Evolutionary conservation across 2,888 invertebrate species (phyloP), one percentile per base, ranked within the genome.

Genomic region (Frankliniella fusca): DNA sequence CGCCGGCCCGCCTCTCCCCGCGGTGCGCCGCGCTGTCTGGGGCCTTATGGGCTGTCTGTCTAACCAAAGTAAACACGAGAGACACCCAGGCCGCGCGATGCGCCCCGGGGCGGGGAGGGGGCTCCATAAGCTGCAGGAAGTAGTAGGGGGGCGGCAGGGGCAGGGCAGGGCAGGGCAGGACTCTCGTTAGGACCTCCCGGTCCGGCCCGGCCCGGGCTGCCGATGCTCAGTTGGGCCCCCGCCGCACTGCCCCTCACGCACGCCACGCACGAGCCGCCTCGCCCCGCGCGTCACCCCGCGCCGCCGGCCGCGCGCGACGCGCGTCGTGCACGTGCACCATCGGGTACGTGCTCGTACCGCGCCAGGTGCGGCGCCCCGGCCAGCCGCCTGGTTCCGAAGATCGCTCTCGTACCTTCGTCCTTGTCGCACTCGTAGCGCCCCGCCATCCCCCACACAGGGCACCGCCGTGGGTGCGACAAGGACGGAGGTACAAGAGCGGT

Each of bases 191-290:
- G 81, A 49, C 82, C 83, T 80, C 81, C 83, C 84, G 85, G 85
- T 85, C 86, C 85, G 85, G 70, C 70, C 12, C 70, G 23, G 11
- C 27, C 27, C 27, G 12, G 27, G 23, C 70, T 27, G 23, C 70
- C 27, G 70, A 23, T 76, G 85, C 84, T 86, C 87, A 86, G 86
- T 86, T 82, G 80, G 70, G 82, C 80, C 81, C 83, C 81, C 81
- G 82, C 82, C 80, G 81, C 82, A 81, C 80, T 23, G 70, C 70
- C 23, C n/a, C 50, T 27, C 70, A 23, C 18, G 61, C 48, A 20
- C 28, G 15, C 5, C 23, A n/a, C 70, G 61, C 49, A 65, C 23
- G 12, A 81, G 27, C 38, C 50, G 23, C 27, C 23, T 23, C 70
- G 23, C 70, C 23, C 70, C 70, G 23, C 70, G 70, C n/a, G 65